phyloP scores from a whole-genome alignment of 2,113 vertebrate genomes.

The Corydoras sp. region DNA sequence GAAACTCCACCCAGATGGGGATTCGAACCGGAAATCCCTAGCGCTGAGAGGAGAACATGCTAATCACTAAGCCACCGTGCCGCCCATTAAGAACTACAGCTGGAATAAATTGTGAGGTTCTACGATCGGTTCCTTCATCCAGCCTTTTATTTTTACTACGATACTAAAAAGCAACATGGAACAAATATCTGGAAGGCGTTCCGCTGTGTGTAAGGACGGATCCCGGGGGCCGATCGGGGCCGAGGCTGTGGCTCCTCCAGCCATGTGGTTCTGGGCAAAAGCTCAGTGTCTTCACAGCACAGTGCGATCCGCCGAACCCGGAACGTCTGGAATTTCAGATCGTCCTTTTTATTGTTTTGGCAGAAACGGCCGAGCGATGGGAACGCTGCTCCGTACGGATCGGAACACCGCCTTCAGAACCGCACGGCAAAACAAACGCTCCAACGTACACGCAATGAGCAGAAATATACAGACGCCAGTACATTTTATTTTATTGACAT shows the following conservation, averaged over 20 bases:
- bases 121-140: background rate
- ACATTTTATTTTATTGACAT: too few species aligned
- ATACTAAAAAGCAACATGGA: background rate
- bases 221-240: constrained; percentile 57
- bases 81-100: too few species aligned
- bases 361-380: background rate
- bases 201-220: constrained; percentile 52
- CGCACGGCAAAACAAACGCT: too few species aligned
- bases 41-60: too few species aligned
- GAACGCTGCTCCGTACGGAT: background rate
- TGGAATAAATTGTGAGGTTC: background rate
- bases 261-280: constrained; percentile 68
- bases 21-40: too few species aligned
- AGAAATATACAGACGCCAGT: background rate
- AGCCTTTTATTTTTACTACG: constrained; percentile 9
- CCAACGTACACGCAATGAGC: too few species aligned
- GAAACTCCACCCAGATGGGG: too few species aligned
- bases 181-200: constrained; percentile 18
- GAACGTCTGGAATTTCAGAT: constrained; percentile 20
- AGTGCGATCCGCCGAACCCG: constrained; percentile 32
- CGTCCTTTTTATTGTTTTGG: constrained; percentile 15
- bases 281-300: constrained; percentile 54
- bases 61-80: too few species aligned
- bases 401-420: too few species aligned
- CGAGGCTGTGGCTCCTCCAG: constrained; percentile 53